phyloP scores from a whole-genome alignment of 2,797 vertebrate genomes.

The Pseudochirops corinnae region DNA sequence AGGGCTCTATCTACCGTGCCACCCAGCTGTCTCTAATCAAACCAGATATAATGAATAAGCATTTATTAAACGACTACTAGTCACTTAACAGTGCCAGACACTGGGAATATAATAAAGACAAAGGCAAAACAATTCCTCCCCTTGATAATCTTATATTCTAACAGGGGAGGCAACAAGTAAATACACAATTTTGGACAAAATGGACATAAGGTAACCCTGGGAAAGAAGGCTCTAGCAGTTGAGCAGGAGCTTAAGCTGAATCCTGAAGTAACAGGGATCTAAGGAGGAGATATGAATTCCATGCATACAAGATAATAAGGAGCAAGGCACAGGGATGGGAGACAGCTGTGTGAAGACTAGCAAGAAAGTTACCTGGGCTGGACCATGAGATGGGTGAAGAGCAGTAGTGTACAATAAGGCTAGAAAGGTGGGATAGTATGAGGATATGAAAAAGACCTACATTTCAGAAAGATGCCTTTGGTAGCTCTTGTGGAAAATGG shows the following conservation, averaged over 20 bases:
- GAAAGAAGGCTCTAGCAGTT: not conserved
- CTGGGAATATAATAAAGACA: not conserved
- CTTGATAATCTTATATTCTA: not conserved
- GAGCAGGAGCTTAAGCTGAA: not conserved
- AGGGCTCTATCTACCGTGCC: not conserved
- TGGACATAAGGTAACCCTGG: not conserved
- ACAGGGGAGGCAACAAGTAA: not conserved
- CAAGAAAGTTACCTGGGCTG: not conserved
- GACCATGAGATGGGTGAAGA: not conserved
- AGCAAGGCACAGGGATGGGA: not conserved
- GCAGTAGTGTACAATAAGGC: not conserved
- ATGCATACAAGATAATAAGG: not conserved
- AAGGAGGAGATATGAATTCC: not conserved
- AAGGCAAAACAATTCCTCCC: not conserved
- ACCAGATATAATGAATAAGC: not conserved
- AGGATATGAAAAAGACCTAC: not conserved
- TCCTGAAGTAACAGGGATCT: not conserved
- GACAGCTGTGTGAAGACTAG: not conserved
- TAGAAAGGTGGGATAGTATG: not conserved
- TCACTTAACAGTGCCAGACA: not conserved
- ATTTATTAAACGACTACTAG: not conserved
- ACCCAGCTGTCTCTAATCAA: not conserved
- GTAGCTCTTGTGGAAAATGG: no score
- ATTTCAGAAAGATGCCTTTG: not conserved
- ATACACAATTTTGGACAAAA: not conserved